Evolutionary conservation across 2,113 vertebrate species (phyloP), one percentile per base, ranked within the genome.

Genomic region (Neolamprologus brichardi): DNA sequence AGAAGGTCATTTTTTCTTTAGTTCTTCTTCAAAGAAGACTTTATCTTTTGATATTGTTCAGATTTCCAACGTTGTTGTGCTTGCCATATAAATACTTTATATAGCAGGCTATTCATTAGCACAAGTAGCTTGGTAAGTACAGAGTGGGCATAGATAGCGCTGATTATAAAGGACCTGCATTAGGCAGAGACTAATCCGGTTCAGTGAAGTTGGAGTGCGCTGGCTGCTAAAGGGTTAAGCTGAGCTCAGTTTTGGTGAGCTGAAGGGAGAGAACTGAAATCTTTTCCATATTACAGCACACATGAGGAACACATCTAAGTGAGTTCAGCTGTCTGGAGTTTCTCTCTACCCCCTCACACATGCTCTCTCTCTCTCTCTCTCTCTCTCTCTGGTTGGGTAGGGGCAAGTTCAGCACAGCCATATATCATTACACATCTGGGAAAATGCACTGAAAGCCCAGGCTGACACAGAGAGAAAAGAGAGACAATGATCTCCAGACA

Each of bases 361-460:
- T 64, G 30, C 37, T 1, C 34, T 41, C 85, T 81, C 72, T 51
- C 51, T 52, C 3, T 52, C 9, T 20, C 51, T 53, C 84, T 51
- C 13, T 41, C 17, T 51, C 87, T 82, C 82, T 80, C 53, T 92
- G 58, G 85, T 56, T 91, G 89, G 83, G 88, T 87, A 85, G 92
- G 91, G 90, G 91, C 79, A 81, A 88, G 89, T 90, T 93, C 78
- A 88, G 52, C 86, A 80, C 87, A 90, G 93, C 91, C 90, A 85
- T 95, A 95, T 95, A 94, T 96, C 94, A 96, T 94, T 93, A 91
- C 87, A 95, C 96, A 96, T 96, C 95, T 97, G 96, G 95, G 95
- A 95, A 95, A 94, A 87, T 90, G 82, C 85, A 85, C 89, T 88
- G 54, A 28, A 80, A 79, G 78, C 64, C 78, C 90, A 53, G 87